These are phyloP conservation scores for Darevskia nairensis DNA, from an alignment of 2,797 vertebrate species.

Conservation along the genomic window DNA sequence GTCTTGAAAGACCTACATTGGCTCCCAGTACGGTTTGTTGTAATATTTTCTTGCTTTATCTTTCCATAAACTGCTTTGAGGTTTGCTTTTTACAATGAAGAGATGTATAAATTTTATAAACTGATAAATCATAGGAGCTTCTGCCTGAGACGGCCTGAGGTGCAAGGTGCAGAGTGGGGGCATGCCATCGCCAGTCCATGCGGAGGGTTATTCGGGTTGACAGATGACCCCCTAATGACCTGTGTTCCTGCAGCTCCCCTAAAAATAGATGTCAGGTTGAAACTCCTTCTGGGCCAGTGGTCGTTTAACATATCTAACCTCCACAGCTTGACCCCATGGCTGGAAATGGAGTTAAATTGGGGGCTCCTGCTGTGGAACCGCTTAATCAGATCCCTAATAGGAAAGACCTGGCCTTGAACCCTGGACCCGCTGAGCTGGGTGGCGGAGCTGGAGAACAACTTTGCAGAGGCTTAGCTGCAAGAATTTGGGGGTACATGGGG, in stretches of 20 bases:
- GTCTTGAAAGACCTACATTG: too few species aligned
- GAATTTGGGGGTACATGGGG: not conserved
- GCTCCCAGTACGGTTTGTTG: too few species aligned
- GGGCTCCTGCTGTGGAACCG: conserved; percentile 56
- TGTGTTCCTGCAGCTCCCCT: conserved; percentile 64
- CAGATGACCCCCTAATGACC: conserved; percentile 72
- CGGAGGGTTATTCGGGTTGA: conserved; percentile 51
- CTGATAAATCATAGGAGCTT: too few species aligned
- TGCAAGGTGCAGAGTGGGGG: not conserved
- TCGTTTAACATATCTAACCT: conserved; percentile 60
- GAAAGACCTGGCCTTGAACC: conserved; percentile 60
- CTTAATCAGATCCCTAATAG: conserved; percentile 63
- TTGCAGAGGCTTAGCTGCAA: not conserved
- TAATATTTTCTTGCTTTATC: too few species aligned
- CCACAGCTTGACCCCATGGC: conserved; percentile 38
- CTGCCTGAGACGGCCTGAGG: rapidly evolving
- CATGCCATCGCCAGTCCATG: not conserved
- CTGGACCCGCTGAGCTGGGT: conserved; percentile 45
- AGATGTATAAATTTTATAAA: too few species aligned
- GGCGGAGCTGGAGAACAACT: conserved; percentile 37
- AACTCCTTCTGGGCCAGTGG: conserved; percentile 65
- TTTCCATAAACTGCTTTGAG: too few species aligned
- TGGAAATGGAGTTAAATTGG: conserved; percentile 64
- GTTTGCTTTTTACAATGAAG: too few species aligned
- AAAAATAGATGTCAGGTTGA: conserved; percentile 48